Evolutionary conservation across 1,140 invertebrate species (phyloP).

Genomic region (Physella acuta): DNA sequence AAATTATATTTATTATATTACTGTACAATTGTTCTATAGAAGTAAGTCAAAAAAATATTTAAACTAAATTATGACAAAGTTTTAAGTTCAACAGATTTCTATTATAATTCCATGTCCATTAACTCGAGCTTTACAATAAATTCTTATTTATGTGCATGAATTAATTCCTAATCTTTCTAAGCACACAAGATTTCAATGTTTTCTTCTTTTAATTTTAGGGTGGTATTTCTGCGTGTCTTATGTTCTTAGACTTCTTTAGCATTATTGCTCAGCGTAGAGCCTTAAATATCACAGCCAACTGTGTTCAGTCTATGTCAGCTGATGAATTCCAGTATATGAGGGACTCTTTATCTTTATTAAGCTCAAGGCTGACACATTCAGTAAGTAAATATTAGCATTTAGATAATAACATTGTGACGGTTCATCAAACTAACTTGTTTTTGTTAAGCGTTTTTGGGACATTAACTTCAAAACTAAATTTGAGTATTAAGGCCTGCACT

Average conservation of each 20-base stretch:
- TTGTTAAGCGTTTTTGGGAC: too few relatives aligned
- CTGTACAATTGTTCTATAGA: not conserved
- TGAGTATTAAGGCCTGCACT: too few relatives aligned
- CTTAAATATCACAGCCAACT: slow-evolving; percentile 92
- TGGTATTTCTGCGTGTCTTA: slow-evolving; percentile 91
- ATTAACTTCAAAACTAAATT: too few relatives aligned
- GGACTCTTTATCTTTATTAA: slow-evolving; percentile 84
- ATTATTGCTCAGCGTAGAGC: slow-evolving; percentile 90
- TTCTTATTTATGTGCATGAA: not conserved
- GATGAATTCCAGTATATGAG: slow-evolving; percentile 92
- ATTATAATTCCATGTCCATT: too few relatives aligned
- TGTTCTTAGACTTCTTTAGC: slow-evolving; percentile 96
- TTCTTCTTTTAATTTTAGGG: slow-evolving; percentile 66
- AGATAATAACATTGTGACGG: not conserved
- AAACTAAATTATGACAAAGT: too few relatives aligned
- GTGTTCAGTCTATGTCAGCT: slow-evolving; percentile 87
- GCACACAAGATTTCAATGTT: not conserved
- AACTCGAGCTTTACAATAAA: too few relatives aligned
- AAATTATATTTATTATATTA: not conserved
- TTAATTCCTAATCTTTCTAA: not conserved
- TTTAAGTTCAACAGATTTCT: too few relatives aligned
- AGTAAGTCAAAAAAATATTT: not conserved
- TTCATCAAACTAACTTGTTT: not conserved
- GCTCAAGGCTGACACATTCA: slow-evolving; percentile 84
- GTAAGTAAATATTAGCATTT: slow-evolving; percentile 46